Percentiles rank a stretch among this genome's conserved stretches.
Evolutionary conservation across 2,888 invertebrate genomes (phyloP).

Genomic region (Hyposoter dolosus): DNA sequence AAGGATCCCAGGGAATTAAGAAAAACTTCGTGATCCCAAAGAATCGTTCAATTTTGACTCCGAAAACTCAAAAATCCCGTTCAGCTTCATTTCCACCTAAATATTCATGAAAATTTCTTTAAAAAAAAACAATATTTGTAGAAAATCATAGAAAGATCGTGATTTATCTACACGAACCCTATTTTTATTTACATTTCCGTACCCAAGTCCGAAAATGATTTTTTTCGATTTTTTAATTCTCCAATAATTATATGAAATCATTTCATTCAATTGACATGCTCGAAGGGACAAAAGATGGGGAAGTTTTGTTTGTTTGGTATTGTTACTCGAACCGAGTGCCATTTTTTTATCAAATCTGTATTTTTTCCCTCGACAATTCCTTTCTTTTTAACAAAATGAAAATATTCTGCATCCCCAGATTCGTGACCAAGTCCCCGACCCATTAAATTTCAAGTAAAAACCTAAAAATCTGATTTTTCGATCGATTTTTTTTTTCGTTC

Average conservation of each 20-base stretch:
- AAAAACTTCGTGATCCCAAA: not conserved
- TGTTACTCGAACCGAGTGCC: not conserved
- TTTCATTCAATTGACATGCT: too few species aligned
- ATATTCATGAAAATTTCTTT: not conserved
- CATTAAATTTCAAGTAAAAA: not conserved
- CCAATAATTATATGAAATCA: too few species aligned
- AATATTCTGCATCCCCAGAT: not conserved
- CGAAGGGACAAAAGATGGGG: too few species aligned
- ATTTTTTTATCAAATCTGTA: not conserved
- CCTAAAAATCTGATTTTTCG: not conserved
- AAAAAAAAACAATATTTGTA: not conserved
- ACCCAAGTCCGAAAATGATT: too few species aligned
- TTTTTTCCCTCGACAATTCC: not conserved
- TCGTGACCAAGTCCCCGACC: not conserved
- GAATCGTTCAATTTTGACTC: not conserved
- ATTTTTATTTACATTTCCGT: too few species aligned
- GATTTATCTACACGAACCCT: not conserved
- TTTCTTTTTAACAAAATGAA: not conserved
- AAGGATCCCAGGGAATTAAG: not conserved
- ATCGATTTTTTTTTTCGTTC: not conserved
- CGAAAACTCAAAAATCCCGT: not conserved
- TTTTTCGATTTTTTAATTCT: too few species aligned
- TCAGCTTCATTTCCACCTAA: not conserved
- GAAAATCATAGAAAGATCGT: not conserved
- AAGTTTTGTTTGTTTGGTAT: too few species aligned